phyloP scores from a whole-genome alignment of 1,140 invertebrate species.

The Ips typographus region DNA sequence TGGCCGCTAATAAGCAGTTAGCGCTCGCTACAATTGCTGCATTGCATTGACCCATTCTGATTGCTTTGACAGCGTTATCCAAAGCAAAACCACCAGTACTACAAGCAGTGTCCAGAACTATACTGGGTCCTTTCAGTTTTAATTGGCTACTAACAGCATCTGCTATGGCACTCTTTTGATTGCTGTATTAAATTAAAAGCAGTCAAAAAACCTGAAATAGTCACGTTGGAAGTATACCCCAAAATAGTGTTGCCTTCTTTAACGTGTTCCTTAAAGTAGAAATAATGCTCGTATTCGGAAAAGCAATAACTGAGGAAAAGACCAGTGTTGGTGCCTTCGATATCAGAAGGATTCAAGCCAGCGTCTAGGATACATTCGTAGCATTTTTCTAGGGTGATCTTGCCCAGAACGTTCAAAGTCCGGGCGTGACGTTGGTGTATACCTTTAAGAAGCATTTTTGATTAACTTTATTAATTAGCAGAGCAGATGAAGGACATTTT shows the following conservation, averaged over 20 bases:
- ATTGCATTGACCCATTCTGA: constrained; percentile 78
- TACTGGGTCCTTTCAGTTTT: constrained; percentile 73
- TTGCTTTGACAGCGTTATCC: constrained; percentile 75
- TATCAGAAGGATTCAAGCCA: constrained; percentile 63
- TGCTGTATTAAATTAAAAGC: constrained; percentile 53
- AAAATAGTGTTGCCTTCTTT: constrained; percentile 64
- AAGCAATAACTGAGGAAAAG: constrained; percentile 72
- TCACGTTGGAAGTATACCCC: constrained; percentile 62
- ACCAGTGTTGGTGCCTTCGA: constrained; percentile 73
- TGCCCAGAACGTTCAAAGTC: constrained; percentile 74
- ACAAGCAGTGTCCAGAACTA: constrained; percentile 84
- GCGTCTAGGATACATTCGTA: constrained; percentile 90
- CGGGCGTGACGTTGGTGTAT: constrained; percentile 69
- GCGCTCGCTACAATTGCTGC: constrained; percentile 83
- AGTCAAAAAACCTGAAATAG: background rate
- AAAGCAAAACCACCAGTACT: constrained; percentile 84
- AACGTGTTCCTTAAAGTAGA: constrained; percentile 66
- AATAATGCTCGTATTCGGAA: constrained; percentile 71
- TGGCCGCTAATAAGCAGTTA: constrained; percentile 83
- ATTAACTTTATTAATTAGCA: too few relatives aligned
- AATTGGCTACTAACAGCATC: constrained; percentile 81
- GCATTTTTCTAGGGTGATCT: constrained; percentile 79
- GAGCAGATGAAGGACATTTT: too few relatives aligned
- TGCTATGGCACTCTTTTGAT: constrained; percentile 86
- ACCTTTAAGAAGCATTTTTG: background rate